Conservation (phyloP, 2,888 invertebrate species). For the Anodontia alba region DNA sequence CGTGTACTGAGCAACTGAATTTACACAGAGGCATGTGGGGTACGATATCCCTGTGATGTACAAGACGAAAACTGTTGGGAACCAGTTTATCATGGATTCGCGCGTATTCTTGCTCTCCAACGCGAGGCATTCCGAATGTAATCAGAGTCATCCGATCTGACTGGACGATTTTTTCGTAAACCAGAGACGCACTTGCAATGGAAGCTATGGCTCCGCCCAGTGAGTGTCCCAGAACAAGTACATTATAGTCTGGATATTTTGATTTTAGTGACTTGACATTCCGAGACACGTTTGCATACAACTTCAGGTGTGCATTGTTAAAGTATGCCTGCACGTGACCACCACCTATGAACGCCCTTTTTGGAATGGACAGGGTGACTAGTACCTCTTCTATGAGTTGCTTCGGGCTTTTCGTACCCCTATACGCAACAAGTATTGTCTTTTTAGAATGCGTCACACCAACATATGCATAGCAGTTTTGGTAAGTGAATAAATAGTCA, state of each 20-base stretch:
- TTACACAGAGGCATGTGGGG: constrained; percentile 44
- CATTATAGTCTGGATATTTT: constrained; percentile 37
- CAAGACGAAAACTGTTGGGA: constrained; percentile 51
- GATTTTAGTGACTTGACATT: constrained; percentile 20
- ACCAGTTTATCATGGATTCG: constrained; percentile 41
- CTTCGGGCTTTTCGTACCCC: constrained; percentile 42
- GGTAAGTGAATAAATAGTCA: constrained; percentile 46
- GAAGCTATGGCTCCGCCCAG: constrained; percentile 59
- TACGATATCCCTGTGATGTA: constrained; percentile 40
- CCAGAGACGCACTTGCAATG: constrained; percentile 40
- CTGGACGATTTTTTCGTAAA: constrained; percentile 39
- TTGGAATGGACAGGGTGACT: constrained; percentile 18
- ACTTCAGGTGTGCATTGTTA: constrained; percentile 35
- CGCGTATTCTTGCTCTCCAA: constrained; percentile 51
- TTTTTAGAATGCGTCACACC: constrained; percentile 34
- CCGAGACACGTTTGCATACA: constrained; percentile 28
- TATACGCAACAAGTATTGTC: constrained; percentile 50
- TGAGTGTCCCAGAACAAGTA: constrained; percentile 54
- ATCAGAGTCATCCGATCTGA: constrained; percentile 40
- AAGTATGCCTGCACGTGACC: constrained; percentile 54
- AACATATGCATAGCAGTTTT: constrained; percentile 42
- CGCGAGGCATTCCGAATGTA: constrained; percentile 61
- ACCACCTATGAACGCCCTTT: constrained; percentile 28
- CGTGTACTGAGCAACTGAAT: constrained; percentile 32
- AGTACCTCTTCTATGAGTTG: constrained; percentile 50